Evolutionary conservation across 2,888 invertebrate species (phyloP).

Genomic region (Ophioninae sp.): DNA sequence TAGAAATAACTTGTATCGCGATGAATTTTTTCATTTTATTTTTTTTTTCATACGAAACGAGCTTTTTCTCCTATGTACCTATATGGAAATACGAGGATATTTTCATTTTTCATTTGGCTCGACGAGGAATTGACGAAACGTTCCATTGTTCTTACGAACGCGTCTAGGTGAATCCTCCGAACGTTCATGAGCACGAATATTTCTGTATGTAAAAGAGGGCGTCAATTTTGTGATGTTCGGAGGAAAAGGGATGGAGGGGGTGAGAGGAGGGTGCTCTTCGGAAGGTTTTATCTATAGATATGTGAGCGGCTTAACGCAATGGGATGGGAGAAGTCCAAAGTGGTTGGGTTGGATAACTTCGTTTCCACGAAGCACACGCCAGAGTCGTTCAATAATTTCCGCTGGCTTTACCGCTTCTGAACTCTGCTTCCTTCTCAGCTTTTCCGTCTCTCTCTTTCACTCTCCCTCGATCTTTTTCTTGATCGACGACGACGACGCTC

Average conservation of each 20-base stretch:
- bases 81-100: neutral
- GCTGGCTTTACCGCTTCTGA: slow-evolving; percentile 41
- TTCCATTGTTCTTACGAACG: slow-evolving; percentile 35
- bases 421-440: slow-evolving; percentile 21
- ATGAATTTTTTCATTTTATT: neutral
- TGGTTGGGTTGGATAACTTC: slow-evolving; percentile 61
- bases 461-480: slow-evolving; percentile 26
- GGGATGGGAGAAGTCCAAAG: slow-evolving; percentile 40
- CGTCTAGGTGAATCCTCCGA: slow-evolving; percentile 28
- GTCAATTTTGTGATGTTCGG: slow-evolving; percentile 44
- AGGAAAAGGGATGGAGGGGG: slow-evolving; percentile 8
- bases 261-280: neutral
- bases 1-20: neutral
- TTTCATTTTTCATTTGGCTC: neutral
- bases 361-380: slow-evolving; percentile 56
- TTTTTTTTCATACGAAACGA: neutral
- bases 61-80: neutral
- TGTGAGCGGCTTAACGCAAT: slow-evolving; percentile 17
- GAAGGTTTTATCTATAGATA: slow-evolving; percentile 24
- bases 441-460: slow-evolving; percentile 6
- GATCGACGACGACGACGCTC: slow-evolving; percentile 46
- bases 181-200: slow-evolving; percentile 24
- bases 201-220: slow-evolving; percentile 40
- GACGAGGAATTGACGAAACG: slow-evolving; percentile 2
- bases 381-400: slow-evolving; percentile 64